Evolutionary conservation across 92 coral and sea anemone genomes (phyloP).

Genomic region (Epizoanthus stellaris): DNA sequence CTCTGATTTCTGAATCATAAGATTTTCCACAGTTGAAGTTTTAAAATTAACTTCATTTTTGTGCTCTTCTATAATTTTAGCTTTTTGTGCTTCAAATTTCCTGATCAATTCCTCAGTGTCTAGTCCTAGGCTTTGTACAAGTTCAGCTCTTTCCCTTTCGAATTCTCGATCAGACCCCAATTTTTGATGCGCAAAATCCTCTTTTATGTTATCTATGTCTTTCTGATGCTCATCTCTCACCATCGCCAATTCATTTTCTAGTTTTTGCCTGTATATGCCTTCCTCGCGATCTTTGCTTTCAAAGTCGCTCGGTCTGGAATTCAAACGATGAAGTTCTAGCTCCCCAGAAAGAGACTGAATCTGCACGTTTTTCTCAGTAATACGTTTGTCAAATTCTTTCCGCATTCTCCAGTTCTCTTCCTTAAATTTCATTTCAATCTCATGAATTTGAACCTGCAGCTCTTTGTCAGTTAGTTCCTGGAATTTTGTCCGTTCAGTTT

Average conservation of each 20-base stretch:
- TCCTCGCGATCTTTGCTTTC: slow-evolving; percentile 23
- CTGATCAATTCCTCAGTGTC: slow-evolving; percentile 51
- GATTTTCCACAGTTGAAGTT: slow-evolving; percentile 63
- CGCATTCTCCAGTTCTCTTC: slow-evolving; percentile 57
- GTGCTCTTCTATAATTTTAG: slow-evolving; percentile 42
- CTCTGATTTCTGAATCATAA: slow-evolving; percentile 61
- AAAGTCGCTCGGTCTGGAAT: slow-evolving; percentile 27
- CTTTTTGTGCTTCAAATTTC: slow-evolving; percentile 53
- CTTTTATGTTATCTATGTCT: slow-evolving; percentile 44
- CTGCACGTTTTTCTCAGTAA: slow-evolving; percentile 61
- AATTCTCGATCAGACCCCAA: slow-evolving; percentile 58
- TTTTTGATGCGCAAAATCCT: slow-evolving; percentile 57
- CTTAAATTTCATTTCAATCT: slow-evolving; percentile 38
- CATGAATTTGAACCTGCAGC: slow-evolving; percentile 2
- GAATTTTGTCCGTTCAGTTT: slow-evolving; percentile 14
- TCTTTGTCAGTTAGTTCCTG: slow-evolving; percentile 27
- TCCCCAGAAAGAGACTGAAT: slow-evolving; percentile 64
- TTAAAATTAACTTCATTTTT: slow-evolving; percentile 59
- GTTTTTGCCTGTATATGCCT: slow-evolving; percentile 17
- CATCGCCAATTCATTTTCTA: slow-evolving; percentile 47
- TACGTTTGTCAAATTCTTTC: slow-evolving; percentile 52
- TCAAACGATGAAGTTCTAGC: slow-evolving; percentile 43
- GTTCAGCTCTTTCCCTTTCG: slow-evolving; percentile 75
- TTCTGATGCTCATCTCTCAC: slow-evolving; percentile 40
- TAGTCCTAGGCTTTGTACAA: slow-evolving; percentile 53